phyloP scores from a whole-genome alignment of 2,797 vertebrate genomes.

The Sternarchorhynchus goeldii region DNA sequence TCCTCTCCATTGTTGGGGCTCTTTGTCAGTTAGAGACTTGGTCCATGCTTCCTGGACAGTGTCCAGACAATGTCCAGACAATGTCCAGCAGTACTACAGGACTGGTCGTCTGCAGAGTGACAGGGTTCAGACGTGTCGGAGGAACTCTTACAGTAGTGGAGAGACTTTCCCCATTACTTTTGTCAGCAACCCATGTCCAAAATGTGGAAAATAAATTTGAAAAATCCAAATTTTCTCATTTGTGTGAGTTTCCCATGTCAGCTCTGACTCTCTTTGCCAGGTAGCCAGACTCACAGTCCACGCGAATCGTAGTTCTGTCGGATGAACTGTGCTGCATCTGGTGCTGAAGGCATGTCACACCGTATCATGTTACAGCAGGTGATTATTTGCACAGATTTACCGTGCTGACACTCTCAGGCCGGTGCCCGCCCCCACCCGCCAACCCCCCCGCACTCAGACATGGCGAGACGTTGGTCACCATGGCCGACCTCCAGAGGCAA shows the following conservation, averaged over 20 bases:
- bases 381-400: conserved; percentile 35
- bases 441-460: not conserved
- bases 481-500: conserved; percentile 11
- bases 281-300: conserved; percentile 17
- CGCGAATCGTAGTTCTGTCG: conserved; percentile 13
- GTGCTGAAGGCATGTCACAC: conserved; percentile 40
- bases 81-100: too few species aligned
- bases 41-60: too few species aligned
- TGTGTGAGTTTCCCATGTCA: not conserved
- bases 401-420: not conserved
- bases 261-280: not conserved
- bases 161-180: not conserved
- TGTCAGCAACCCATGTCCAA: not conserved
- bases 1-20: too few species aligned
- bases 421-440: not conserved
- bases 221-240: not conserved
- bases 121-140: too few species aligned
- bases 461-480: conserved; percentile 15
- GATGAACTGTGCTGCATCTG: conserved; percentile 23
- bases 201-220: not conserved
- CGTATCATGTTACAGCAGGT: conserved; percentile 23
- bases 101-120: too few species aligned
- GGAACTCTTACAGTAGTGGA: too few species aligned
- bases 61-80: too few species aligned
- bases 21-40: too few species aligned